phyloP scores from a whole-genome alignment of 2,113 vertebrate genomes.

The Tragelaphus imberbis region DNA sequence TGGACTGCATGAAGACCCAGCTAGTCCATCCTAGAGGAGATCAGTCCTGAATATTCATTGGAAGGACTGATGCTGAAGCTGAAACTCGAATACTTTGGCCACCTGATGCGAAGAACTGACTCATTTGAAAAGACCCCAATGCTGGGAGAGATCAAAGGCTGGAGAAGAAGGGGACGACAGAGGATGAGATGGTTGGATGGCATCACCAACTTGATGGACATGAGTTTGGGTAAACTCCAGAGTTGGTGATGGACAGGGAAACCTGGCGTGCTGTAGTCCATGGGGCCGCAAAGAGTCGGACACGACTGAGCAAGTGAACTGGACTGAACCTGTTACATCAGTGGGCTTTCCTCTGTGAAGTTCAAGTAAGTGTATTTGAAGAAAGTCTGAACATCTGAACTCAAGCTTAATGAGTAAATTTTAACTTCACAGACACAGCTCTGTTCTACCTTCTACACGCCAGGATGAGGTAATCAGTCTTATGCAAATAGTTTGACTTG shows the following conservation, averaged over 20 bases:
- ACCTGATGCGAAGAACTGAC: not conserved
- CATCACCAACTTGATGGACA: not conserved
- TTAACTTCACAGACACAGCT: not conserved
- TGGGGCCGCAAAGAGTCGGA: not conserved
- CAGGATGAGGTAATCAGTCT: not conserved
- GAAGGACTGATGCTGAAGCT: not conserved
- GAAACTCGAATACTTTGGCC: not conserved
- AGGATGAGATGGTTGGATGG: not conserved
- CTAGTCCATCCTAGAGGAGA: not conserved
- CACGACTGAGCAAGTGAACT: not conserved
- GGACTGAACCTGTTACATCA: not conserved
- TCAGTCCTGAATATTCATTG: not conserved
- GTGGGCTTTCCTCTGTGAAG: not conserved
- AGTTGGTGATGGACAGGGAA: not conserved
- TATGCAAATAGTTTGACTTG: not conserved
- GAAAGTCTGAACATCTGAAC: conserved; percentile 17
- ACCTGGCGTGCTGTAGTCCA: not conserved
- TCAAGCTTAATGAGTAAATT: conserved; percentile 28
- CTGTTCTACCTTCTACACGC: not conserved
- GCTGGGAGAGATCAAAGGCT: not conserved
- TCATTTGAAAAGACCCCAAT: not conserved
- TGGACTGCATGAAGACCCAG: not conserved
- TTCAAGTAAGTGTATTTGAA: conserved; percentile 4
- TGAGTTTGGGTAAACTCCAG: not conserved
- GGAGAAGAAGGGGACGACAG: not conserved